Evolutionary conservation across 2,797 vertebrate genomes (phyloP).

Genomic region (Aldrovandia affinis): DNA sequence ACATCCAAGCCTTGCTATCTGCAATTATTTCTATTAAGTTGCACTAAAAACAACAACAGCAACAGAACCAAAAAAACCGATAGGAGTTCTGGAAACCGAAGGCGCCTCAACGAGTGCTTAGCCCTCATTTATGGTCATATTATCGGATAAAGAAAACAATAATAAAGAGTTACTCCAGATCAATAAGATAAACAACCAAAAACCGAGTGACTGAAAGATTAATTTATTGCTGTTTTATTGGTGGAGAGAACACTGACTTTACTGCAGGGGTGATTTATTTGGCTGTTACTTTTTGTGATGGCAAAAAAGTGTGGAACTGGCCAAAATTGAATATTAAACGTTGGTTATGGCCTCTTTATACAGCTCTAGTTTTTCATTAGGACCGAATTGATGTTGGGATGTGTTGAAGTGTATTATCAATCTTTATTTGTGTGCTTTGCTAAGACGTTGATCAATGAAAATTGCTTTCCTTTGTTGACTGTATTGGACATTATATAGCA

Average conservation of each 20-base stretch:
- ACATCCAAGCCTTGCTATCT: slow-evolving; percentile 54
- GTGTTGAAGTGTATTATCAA: slow-evolving; percentile 79
- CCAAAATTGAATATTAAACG: slow-evolving; percentile 56
- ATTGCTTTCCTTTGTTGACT: slow-evolving; percentile 76
- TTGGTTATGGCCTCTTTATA: slow-evolving; percentile 58
- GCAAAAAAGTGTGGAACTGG: slow-evolving; percentile 32
- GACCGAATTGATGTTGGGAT: slow-evolving; percentile 73
- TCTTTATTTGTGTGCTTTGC: slow-evolving; percentile 74
- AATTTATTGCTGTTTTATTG: slow-evolving; percentile 70
- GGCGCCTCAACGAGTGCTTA: slow-evolving; percentile 45
- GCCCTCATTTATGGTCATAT: slow-evolving; percentile 71
- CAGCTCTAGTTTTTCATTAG: slow-evolving; percentile 67
- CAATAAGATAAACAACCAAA: slow-evolving; percentile 64
- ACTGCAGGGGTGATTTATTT: slow-evolving; percentile 63
- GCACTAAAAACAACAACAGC: slow-evolving; percentile 49
- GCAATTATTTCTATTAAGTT: slow-evolving; percentile 62
- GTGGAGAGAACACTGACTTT: slow-evolving; percentile 55
- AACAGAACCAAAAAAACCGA: background rate
- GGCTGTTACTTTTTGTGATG: slow-evolving; percentile 45
- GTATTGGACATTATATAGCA: slow-evolving; percentile 64
- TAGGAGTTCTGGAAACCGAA: slow-evolving; percentile 41
- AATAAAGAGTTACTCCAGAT: slow-evolving; percentile 65
- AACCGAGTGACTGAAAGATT: slow-evolving; percentile 65
- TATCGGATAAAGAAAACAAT: slow-evolving; percentile 69
- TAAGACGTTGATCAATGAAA: slow-evolving; percentile 80